These are phyloP conservation scores for Apodemus speciosus DNA, from an alignment of 2,113 vertebrate genomes.

Conservation along the genomic window DNA sequence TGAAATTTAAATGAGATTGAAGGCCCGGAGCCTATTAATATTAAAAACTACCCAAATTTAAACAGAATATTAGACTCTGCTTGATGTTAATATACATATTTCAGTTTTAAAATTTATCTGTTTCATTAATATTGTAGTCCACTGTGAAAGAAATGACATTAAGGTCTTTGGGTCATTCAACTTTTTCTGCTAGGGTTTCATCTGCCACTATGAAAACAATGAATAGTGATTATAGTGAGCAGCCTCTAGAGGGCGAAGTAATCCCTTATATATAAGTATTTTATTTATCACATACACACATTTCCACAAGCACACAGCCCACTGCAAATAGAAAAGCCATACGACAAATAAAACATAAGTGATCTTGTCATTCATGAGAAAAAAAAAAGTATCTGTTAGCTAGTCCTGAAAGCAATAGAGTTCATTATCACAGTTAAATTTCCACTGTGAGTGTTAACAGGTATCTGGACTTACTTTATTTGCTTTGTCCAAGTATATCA, in stretches of 20 bases:
- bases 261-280: constrained; percentile 21
- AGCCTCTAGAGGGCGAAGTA: constrained; percentile 63
- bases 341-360: background rate
- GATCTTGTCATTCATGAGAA: constrained; percentile 27
- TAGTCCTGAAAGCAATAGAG: constrained; percentile 47
- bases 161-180: background rate
- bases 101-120: background rate
- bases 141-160: background rate
- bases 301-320: background rate
- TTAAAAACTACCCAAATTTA: background rate
- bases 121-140: background rate
- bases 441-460: constrained; percentile 34
- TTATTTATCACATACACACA: constrained; percentile 38
- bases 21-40: background rate
- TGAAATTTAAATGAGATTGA: background rate
- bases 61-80: background rate
- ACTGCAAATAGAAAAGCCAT: constrained; percentile 34
- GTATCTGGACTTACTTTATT: constrained; percentile 29
- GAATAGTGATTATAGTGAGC: constrained; percentile 10
- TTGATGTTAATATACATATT: background rate
- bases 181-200: background rate
- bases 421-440: constrained; percentile 13
- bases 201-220: background rate
- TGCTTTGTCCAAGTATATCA: background rate
- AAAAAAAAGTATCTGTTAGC: background rate